Evolutionary conservation across 2,888 invertebrate species (phyloP).

Genomic region (Fragum fragum): DNA sequence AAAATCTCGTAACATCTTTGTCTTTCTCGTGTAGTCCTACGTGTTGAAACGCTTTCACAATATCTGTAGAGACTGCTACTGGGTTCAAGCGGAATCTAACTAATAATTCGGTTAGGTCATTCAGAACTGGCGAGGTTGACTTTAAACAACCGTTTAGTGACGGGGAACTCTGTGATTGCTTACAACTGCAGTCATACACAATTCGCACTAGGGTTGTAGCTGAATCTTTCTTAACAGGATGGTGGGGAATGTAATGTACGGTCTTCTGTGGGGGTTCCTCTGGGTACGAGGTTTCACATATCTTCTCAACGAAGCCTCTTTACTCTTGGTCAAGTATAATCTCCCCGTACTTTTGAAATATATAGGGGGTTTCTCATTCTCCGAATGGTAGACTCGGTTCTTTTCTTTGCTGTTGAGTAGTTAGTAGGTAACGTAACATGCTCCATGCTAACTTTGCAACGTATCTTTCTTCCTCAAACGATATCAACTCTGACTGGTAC

Average conservation of each 20-base stretch:
- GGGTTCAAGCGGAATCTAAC: slow-evolving; percentile 42
- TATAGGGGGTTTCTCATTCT: slow-evolving; percentile 25
- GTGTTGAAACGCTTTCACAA: slow-evolving; percentile 52
- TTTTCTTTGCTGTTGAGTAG: slow-evolving; percentile 8
- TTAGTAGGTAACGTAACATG: slow-evolving; percentile 37
- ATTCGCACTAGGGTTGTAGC: slow-evolving; percentile 59
- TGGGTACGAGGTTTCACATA: not conserved
- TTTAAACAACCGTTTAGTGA: slow-evolving; percentile 45
- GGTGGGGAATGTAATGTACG: slow-evolving; percentile 53
- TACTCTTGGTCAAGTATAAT: slow-evolving; percentile 36
- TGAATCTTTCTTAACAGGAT: slow-evolving; percentile 51
- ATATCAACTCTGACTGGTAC: slow-evolving; percentile 16
- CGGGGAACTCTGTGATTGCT: slow-evolving; percentile 22
- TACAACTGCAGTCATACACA: slow-evolving; percentile 54
- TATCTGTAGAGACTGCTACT: slow-evolving; percentile 45
- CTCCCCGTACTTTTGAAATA: slow-evolving; percentile 39
- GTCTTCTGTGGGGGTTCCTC: not conserved
- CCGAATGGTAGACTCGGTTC: slow-evolving; percentile 32
- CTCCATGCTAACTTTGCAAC: slow-evolving; percentile 46
- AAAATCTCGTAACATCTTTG: slow-evolving; percentile 46
- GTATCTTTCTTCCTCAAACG: slow-evolving; percentile 34
- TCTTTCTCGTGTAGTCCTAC: slow-evolving; percentile 36
- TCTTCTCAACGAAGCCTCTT: slow-evolving; percentile 37
- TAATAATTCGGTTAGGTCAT: slow-evolving; percentile 34
- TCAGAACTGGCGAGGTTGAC: slow-evolving; percentile 41